A percentile compares a stretch with the other conserved stretches of the same genome.
Evolutionary conservation across 92 coral and sea anemone genomes (phyloP).

Genomic region (Meandrina meandrites): DNA sequence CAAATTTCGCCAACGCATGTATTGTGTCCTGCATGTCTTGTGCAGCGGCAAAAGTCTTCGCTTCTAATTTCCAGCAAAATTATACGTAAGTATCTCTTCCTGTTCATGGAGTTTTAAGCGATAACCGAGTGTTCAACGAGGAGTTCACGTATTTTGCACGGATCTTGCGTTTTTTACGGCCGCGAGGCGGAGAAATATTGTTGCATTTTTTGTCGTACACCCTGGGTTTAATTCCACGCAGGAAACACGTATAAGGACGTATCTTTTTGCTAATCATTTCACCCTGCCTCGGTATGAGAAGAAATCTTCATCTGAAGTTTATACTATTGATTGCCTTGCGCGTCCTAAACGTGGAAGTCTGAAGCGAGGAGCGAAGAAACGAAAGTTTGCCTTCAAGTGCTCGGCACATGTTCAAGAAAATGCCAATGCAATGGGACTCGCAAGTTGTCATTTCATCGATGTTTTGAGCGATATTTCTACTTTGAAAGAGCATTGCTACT

Average conservation of each 20-base stretch:
- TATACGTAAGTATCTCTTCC: constrained; percentile 79
- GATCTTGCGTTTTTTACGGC: constrained; percentile 20
- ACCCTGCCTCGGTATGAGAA: constrained; percentile 7
- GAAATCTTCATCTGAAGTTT: not conserved
- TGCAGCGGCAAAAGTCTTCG: constrained; percentile 67
- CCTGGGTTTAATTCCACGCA: constrained; percentile 39
- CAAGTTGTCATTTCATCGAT: constrained; percentile 15
- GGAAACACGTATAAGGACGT: constrained; percentile 18
- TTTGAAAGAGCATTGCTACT: not conserved
- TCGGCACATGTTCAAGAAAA: constrained; percentile 24
- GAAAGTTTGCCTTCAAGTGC: constrained; percentile 28
- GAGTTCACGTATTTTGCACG: not conserved
- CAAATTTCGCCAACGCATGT: constrained; percentile 89
- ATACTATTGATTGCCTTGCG: not conserved
- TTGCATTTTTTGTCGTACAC: constrained; percentile 52
- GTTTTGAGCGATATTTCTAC: constrained; percentile 3
- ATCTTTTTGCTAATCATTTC: constrained; percentile 10
- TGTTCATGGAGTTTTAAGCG: constrained; percentile 6
- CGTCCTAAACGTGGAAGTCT: not conserved
- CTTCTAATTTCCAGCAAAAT: constrained; percentile 78
- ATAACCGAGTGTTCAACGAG: not conserved
- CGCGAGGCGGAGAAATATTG: constrained; percentile 45
- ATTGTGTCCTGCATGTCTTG: constrained; percentile 95
- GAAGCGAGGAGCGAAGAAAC: constrained; percentile 10
- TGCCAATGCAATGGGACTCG: constrained; percentile 26